Conservation (phyloP, 2,113 vertebrate species). For the Motacilla alba region DNA sequence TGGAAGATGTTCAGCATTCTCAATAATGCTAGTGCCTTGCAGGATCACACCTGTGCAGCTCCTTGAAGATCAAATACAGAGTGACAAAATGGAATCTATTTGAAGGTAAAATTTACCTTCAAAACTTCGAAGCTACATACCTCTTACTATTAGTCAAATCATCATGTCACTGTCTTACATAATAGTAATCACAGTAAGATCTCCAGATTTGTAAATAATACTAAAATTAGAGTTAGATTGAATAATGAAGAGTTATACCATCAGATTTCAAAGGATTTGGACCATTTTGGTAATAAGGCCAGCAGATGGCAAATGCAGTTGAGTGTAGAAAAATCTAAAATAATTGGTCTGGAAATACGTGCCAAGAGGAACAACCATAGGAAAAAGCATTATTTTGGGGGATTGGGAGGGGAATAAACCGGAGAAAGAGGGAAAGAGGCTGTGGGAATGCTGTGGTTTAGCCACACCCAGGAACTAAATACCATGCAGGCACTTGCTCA, state of each 20-base stretch:
- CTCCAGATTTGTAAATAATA: constrained; percentile 8
- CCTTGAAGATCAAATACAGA: background rate
- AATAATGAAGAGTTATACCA: constrained; percentile 50
- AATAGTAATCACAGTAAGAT: background rate
- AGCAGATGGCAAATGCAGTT: constrained; percentile 55
- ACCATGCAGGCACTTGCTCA: background rate
- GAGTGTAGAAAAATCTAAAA: constrained; percentile 25
- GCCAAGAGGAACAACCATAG: background rate
- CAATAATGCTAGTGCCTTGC: background rate
- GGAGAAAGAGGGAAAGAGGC: background rate
- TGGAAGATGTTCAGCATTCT: background rate
- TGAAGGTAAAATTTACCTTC: background rate
- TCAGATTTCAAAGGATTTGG: constrained; percentile 44
- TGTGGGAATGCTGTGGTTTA: background rate
- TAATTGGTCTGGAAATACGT: background rate
- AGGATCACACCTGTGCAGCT: background rate
- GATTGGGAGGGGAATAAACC: background rate
- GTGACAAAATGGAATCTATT: background rate
- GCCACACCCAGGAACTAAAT: background rate
- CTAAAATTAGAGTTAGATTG: constrained; percentile 28
- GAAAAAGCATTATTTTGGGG: background rate
- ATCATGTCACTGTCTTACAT: background rate
- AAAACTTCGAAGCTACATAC: background rate
- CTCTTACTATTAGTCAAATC: background rate
- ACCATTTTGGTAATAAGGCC: constrained; percentile 56